These are phyloP conservation scores for Isoperla grammatica DNA, from an alignment of 2,888 invertebrate species.

Conservation along the genomic window DNA sequence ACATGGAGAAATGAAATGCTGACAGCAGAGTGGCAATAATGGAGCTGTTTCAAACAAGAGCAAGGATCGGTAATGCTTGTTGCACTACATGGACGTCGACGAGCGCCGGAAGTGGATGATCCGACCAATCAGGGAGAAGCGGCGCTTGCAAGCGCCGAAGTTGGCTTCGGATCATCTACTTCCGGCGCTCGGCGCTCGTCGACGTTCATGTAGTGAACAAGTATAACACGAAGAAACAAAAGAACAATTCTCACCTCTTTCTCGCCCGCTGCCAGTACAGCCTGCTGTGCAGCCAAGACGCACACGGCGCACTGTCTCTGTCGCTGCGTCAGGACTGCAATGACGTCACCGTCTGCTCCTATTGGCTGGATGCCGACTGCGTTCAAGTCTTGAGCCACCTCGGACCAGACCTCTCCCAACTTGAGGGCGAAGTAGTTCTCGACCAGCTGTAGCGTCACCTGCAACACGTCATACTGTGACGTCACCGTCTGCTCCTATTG, in stretches of 20 bases:
- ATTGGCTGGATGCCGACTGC: constrained; percentile 40
- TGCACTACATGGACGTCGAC: too few relatives aligned
- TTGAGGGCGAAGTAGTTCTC: constrained; percentile 46
- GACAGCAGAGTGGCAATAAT: too few relatives aligned
- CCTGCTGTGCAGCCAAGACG: constrained; percentile 40
- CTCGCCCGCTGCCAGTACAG: constrained; percentile 36
- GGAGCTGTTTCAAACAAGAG: too few relatives aligned
- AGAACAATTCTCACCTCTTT: constrained; percentile 25
- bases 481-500: constrained; percentile 41
- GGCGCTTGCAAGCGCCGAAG: too few relatives aligned
- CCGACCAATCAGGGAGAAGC: too few relatives aligned
- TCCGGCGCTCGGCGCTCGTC: too few relatives aligned
- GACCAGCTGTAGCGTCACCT: constrained; percentile 44
- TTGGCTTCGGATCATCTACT: too few relatives aligned
- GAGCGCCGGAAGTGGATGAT: too few relatives aligned
- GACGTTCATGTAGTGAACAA: too few relatives aligned
- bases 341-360: constrained; percentile 41
- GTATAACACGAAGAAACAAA: background rate
- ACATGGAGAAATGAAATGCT: too few relatives aligned
- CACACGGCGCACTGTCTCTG: constrained; percentile 40
- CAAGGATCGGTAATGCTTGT: too few relatives aligned
- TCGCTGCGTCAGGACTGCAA: constrained; percentile 40
- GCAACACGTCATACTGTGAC: constrained; percentile 30
- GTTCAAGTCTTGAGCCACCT: constrained; percentile 41
- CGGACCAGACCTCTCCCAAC: constrained; percentile 46